Evolutionary conservation across 2,113 vertebrate species (phyloP).

Genomic region (Xiphophorus maculatus): DNA sequence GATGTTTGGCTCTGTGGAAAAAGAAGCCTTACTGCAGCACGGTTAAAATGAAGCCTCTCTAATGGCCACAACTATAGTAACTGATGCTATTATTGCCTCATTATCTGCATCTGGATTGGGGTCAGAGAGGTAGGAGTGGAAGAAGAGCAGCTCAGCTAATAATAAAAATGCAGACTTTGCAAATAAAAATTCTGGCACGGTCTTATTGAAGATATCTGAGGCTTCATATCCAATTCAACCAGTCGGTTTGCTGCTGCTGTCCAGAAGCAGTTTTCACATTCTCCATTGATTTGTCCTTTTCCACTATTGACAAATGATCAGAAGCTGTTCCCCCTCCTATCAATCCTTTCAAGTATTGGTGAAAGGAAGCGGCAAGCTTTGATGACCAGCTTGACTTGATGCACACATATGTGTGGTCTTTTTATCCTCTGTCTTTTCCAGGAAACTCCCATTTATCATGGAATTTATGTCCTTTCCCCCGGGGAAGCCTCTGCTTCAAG

Average conservation of each 20-base stretch:
- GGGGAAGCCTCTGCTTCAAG: neutral
- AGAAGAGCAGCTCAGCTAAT: neutral
- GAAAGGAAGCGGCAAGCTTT: constrained; percentile 3
- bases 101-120: neutral
- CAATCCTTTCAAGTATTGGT: constrained; percentile 11
- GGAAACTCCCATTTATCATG: neutral
- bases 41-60: neutral
- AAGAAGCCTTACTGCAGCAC: too few species aligned
- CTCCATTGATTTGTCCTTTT: constrained; percentile 30
- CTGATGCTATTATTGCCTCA: neutral
- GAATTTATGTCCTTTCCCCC: neutral
- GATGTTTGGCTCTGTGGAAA: neutral
- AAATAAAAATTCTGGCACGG: neutral
- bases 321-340: neutral
- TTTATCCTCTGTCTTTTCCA: neutral
- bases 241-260: neutral
- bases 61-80: neutral
- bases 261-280: neutral
- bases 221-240: neutral
- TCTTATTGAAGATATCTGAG: neutral
- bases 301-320: constrained; percentile 37
- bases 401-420: neutral
- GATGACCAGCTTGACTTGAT: neutral
- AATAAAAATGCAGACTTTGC: neutral
- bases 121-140: neutral